Conservation (phyloP, 2,797 vertebrate species). For the Thripadectes ignobilis region DNA sequence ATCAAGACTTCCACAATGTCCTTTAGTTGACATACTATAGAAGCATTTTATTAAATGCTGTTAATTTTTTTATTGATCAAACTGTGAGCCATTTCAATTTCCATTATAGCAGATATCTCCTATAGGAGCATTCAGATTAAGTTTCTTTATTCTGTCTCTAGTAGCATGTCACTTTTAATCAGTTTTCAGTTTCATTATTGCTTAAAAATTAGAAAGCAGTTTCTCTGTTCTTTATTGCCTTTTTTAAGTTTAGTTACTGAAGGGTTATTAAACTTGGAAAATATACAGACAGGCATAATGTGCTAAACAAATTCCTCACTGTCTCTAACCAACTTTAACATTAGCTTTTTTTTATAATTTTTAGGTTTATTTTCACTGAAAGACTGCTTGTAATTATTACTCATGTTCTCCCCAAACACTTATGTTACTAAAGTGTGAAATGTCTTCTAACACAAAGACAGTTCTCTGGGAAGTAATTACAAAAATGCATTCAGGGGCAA, state of each 20-base stretch:
- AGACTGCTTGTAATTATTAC: conserved; percentile 79
- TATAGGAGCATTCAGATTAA: conserved; percentile 66
- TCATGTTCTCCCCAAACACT: conserved; percentile 80
- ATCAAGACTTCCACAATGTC: conserved; percentile 19
- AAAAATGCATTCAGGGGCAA: conserved; percentile 83
- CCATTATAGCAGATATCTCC: conserved; percentile 73
- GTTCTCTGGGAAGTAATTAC: conserved; percentile 85
- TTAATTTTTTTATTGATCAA: conserved; percentile 81
- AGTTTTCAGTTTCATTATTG: conserved; percentile 58
- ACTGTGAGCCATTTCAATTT: conserved; percentile 76
- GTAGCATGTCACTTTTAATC: conserved; percentile 77
- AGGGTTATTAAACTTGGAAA: conserved; percentile 72
- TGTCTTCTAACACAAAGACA: conserved; percentile 83
- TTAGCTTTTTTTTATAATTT: conserved; percentile 70
- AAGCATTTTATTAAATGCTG: conserved; percentile 77
- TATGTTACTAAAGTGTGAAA: conserved; percentile 82
- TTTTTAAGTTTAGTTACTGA: conserved; percentile 66
- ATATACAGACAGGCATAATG: conserved; percentile 65
- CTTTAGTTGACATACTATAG: conserved; percentile 57
- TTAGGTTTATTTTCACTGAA: conserved; percentile 76
- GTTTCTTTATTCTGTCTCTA: conserved; percentile 70
- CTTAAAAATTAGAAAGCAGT: conserved; percentile 70
- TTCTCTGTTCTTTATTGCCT: conserved; percentile 63
- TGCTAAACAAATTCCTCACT: conserved; percentile 70
- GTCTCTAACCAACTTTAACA: conserved; percentile 73